Evolutionary conservation across 2,797 vertebrate genomes (phyloP), one percentile per base, ranked within the genome.

Genomic region (Sebastolobus altivelis): DNA sequence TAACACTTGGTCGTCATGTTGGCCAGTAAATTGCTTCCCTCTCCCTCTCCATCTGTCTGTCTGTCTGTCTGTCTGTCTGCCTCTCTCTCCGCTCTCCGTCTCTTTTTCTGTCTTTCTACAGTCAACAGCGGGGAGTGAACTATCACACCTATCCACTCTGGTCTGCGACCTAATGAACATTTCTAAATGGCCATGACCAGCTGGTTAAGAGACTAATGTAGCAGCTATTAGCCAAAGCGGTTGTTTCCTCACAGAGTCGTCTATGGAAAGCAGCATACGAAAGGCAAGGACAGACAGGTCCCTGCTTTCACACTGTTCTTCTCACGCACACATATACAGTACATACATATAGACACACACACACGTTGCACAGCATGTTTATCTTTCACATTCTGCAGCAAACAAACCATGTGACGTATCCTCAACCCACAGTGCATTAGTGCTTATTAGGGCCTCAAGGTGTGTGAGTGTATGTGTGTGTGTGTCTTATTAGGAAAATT

Each of bases 141-240:
- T 93, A 93, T 94, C 89, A 90, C 93, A 95, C 92, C 94, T 91
- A 90, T 92, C 91, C 87, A 92, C 90, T 94, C 88, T 85, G 90
- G 88, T 91, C 91, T 29, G 73, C 85, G 81, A 93, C 88, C 93
- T 96, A 95, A 95, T 96, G 93, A 96, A 95, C 94, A 95, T 95
- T 95, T 95, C 94, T 95, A 95, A 95, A 95, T 95, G 91, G 91
- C 94, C 94, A 95, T 94, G 95, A 95, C 93, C 95, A 96, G 92
- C 94, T 94, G 94, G 94, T 95, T 96, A 95, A 93, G 92, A 94
- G 91, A 94, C 94, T 96, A 95, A 95, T 96, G 95, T 92, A 91
- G 93, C 92, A 92, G 92, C 92, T 95, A 96, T 96, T 96, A 95
- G 92, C 88, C 85, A 93, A 94, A 96, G 92, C 86, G 87, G 93